phyloP scores from a whole-genome alignment of 1,140 invertebrate genomes.

The Gryllus bimaculatus region DNA sequence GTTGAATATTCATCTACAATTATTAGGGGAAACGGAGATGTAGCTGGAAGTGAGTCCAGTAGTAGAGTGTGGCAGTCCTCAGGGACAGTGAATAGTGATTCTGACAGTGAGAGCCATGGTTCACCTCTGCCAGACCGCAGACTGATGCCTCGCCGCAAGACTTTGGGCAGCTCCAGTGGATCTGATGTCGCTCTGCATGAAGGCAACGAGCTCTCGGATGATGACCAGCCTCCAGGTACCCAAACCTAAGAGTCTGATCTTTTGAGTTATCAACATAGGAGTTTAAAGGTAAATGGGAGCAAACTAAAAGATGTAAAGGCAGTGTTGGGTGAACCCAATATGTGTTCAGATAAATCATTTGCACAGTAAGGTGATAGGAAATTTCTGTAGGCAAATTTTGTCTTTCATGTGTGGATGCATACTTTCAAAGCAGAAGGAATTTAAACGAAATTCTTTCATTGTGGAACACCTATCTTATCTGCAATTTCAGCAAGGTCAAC shows the following conservation, averaged over 20 bases:
- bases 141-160: conserved; percentile 25
- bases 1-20: not conserved
- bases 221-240: conserved; percentile 24
- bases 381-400: too few species aligned
- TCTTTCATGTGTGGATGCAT: too few species aligned
- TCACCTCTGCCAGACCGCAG: conserved; percentile 20
- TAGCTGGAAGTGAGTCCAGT: not conserved
- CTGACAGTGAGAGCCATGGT: conserved; percentile 25
- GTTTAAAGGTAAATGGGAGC: not conserved
- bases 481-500: too few species aligned
- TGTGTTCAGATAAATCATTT: not conserved
- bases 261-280: not conserved
- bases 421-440: too few species aligned
- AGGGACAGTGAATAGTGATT: conserved; percentile 21
- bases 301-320: not conserved
- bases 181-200: conserved; percentile 54
- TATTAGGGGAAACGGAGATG: conserved; percentile 8
- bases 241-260: not conserved
- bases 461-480: too few species aligned
- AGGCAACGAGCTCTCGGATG: conserved; percentile 39
- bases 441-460: too few species aligned
- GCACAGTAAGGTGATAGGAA: too few species aligned
- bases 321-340: not conserved
- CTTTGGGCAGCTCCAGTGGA: conserved; percentile 49
- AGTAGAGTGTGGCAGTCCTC: not conserved